A percentile compares a stretch with the other conserved stretches of the same genome.
phyloP scores from a whole-genome alignment of 1,140 invertebrate species.

The Drosophila obscura region DNA sequence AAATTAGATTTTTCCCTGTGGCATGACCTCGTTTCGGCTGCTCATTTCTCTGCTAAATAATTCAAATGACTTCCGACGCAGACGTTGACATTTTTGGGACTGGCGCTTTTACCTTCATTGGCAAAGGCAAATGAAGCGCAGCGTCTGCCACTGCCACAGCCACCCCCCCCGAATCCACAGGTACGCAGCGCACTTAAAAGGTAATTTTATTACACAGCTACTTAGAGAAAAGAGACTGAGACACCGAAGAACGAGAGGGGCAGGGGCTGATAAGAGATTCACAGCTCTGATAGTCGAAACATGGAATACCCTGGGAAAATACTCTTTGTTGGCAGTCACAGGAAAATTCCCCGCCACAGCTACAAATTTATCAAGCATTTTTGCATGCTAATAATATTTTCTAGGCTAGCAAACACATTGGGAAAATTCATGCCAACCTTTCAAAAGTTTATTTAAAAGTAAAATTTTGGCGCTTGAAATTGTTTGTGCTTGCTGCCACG shows the following conservation, averaged over 20 bases:
- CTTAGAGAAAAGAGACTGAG: too few species aligned
- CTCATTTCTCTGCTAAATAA: slow-evolving; percentile 55
- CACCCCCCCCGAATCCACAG: slow-evolving; percentile 1
- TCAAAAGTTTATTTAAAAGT: too few species aligned
- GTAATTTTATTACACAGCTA: slow-evolving; percentile 81
- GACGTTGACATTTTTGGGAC: slow-evolving; percentile 56
- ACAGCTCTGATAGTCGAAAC: not conserved
- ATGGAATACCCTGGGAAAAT: too few species aligned
- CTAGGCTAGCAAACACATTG: too few species aligned
- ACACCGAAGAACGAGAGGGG: not conserved
- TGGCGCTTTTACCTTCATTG: slow-evolving; percentile 18
- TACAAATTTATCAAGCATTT: too few species aligned
- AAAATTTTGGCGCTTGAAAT: too few species aligned
- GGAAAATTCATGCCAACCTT: too few species aligned
- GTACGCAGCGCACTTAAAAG: slow-evolving; percentile 74
- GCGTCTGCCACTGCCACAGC: not conserved
- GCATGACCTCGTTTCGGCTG: not conserved
- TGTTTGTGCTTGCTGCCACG: too few species aligned
- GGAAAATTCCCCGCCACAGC: too few species aligned
- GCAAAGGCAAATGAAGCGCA: slow-evolving; percentile 55
- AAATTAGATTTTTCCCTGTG: not conserved
- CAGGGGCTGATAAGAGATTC: not conserved
- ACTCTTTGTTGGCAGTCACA: too few species aligned
- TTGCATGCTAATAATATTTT: too few species aligned
- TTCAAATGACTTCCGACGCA: slow-evolving; percentile 76